Conservation (phyloP, 2,797 vertebrate genomes). For the Anguilla marmorata region DNA sequence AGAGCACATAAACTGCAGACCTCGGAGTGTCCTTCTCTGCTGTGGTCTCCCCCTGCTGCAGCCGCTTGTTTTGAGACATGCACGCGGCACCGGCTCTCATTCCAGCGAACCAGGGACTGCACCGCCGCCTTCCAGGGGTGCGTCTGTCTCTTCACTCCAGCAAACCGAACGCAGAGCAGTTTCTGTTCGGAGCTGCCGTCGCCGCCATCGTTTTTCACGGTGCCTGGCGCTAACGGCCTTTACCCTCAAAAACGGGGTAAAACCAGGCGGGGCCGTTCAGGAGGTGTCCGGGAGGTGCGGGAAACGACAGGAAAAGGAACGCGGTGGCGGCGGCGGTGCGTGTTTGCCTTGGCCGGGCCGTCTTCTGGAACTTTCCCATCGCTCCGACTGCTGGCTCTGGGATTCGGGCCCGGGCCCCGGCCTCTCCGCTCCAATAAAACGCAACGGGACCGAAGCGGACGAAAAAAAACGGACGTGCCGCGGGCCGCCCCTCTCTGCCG, state of each 20-base stretch:
- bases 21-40: too few species aligned
- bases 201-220: neutral
- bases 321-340: neutral
- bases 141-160: neutral
- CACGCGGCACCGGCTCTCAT: neutral
- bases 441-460: constrained; percentile 32
- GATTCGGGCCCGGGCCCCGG: constrained; percentile 29
- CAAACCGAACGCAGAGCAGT: neutral
- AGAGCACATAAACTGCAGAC: neutral
- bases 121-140: constrained; percentile 6
- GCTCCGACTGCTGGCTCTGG: constrained; percentile 37
- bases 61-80: neutral
- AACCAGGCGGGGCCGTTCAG: neutral
- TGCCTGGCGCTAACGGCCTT: neutral
- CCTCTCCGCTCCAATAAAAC: constrained; percentile 51
- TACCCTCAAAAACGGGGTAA: neutral
- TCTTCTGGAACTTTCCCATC: constrained; percentile 36
- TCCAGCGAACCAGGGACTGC: neutral
- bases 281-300: neutral
- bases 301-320: neutral
- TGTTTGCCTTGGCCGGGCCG: constrained; percentile 32
- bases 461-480: constrained; percentile 14
- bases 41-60: neutral
- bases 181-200: neutral
- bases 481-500: constrained; percentile 38